Evolutionary conservation across 2,113 vertebrate species (phyloP).

Genomic region (Caloenas nicobarica): DNA sequence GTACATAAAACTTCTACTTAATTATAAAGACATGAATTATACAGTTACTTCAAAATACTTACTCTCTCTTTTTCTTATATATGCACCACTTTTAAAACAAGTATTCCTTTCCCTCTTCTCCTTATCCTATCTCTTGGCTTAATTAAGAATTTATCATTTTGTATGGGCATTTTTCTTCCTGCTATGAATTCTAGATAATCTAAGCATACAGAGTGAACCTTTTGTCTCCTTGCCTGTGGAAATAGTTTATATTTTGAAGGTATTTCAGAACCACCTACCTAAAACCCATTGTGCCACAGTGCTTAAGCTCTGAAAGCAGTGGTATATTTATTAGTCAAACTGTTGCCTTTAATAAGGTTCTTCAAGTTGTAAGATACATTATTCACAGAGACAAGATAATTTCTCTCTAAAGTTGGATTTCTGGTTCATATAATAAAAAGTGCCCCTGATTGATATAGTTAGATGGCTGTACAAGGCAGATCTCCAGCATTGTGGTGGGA

Average conservation of each 20-base stretch:
- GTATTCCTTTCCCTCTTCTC: background rate
- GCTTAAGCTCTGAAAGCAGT: background rate
- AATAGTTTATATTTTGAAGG: background rate
- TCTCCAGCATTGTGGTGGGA: background rate
- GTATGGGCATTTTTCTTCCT: background rate
- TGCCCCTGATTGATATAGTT: background rate
- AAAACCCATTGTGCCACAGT: background rate
- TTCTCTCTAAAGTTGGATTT: background rate
- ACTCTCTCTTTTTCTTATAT: background rate
- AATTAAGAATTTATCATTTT: background rate
- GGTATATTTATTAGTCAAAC: background rate
- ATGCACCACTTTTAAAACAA: accelerated
- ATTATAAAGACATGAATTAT: background rate
- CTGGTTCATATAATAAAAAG: background rate
- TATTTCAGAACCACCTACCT: background rate
- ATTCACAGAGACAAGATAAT: background rate
- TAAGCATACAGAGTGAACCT: background rate
- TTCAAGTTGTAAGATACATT: background rate
- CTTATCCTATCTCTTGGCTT: background rate
- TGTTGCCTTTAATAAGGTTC: background rate
- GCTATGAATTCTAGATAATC: background rate
- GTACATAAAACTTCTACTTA: background rate
- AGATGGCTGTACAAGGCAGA: background rate
- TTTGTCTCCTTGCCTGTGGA: background rate
- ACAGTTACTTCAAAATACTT: background rate